Base-by-base conservation (phyloP, 2,888 invertebrate genomes). In the Drosophila hamatofila region DNA sequence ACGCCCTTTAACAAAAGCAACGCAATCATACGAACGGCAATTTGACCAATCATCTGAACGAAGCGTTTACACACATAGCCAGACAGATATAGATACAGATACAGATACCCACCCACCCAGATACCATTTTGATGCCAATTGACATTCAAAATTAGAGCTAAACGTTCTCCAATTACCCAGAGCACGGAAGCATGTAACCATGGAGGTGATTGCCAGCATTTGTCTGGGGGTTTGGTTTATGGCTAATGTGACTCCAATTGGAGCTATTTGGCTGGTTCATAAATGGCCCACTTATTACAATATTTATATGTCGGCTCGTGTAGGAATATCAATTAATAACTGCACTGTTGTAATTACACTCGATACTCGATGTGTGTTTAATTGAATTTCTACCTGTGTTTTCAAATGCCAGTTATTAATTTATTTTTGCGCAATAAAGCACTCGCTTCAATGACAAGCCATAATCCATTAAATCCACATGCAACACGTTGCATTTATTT, bases 31-130 rank as follows among this genome's bases (percentile, higher is more conserved):
- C 44, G 64, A 70, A 69, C 57, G 69, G 65, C 76, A 69, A 79
- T 88, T 83, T 82, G 81, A 68, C 61, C 85, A 84, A 82, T 88
- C 79, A 82, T 77, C 72, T 80, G 81, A 83, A 69, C 81, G 75
- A 80, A 76, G 70, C 88, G 82, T 76, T 80, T 81, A 79, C 56
- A 72, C 61, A 66, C 46, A 66, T 54, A 35, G 21, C 1, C 35
- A 39, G 59, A 35, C 35, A 39, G 59, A 35, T 7, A 3, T 12
- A 33, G 12, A 35, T 21, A 41, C 18, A 9, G 11, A 18, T 54
- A 61, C 21, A 56, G n/a, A 25, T 11, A 18, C n/a, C 12, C n/a
- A 37, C 41, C 25, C 51, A 14, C 49, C 12, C 42, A 39, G 30
- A n/a, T 11, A 30, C 44, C 39, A 60, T 42, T 64, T 71, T 58